Base-by-base conservation (phyloP, 2,888 invertebrate species). In the Creontiades dilutus region DNA sequence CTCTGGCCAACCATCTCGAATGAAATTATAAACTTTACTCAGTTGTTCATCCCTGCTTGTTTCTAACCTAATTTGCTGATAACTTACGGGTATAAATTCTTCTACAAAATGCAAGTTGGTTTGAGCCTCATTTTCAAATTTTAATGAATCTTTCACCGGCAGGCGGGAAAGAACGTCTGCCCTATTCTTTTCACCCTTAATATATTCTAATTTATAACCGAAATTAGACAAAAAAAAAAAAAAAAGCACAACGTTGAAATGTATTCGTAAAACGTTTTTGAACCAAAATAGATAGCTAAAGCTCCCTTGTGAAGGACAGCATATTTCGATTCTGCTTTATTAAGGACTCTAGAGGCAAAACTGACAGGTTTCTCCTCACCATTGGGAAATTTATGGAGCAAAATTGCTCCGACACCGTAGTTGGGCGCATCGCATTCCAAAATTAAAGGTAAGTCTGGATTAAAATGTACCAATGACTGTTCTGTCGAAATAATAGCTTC, bases 311-410 rank as follows among this genome's bases (percentile, higher is more conserved):
- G 61, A 13, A 92, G 88, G 37, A 85, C 90, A 23, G 92, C 92
- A 91, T 93, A 93, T 68, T 92, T 92, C 81, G 92, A 91, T 91
- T 93, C 93, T 11, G 92, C 92, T 82, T 90, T 91, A 0, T 91
- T 91, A 37, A 93, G 90, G 5, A 92, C 92, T 90, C 92, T 88
- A 0, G 92, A 93, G 12, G 92, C 92, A 91, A 92, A 93, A 81
- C 61, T 4, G 9, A 68, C 13, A 23, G 68, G 68, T 9, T 68
- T 68, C 9, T 68, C 68, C 5, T 68, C 86, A 23, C 92, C 92
- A 91, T 92, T 92, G 0, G 92, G 92, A 81, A 92, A 91, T 23
- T 91, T 82, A 80, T 92, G 93, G 9, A 90, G 84, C 27, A 93
- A 84, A 14, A 92, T 92, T 7, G 92, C 92, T 2, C 92, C 93